A percentile compares a stretch with the other conserved stretches of the same genome.
Conservation (phyloP, 1,140 invertebrate species). For the Pygmarrhopalites habei region DNA sequence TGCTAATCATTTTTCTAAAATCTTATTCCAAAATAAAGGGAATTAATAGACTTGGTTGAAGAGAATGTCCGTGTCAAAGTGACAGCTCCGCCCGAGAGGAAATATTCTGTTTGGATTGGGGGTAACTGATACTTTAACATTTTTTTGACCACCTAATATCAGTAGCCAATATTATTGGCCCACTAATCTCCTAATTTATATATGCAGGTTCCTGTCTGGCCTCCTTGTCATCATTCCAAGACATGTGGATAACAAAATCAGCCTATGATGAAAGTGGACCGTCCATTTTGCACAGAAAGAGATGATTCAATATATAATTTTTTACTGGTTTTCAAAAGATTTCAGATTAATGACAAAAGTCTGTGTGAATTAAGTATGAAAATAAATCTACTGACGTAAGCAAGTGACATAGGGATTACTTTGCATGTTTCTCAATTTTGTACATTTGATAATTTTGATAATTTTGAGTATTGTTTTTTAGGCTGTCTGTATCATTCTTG, state of each 20-base stretch:
- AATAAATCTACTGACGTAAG: no score
- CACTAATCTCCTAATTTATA: not conserved
- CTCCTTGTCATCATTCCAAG: conserved; percentile 51
- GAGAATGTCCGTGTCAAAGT: conserved; percentile 54
- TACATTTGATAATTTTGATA: no score
- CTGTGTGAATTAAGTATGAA: no score
- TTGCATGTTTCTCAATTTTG: no score
- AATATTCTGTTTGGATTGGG: conserved; percentile 55
- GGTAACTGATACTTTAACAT: conserved; percentile 47
- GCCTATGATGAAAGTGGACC: conserved; percentile 73
- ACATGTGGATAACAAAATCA: conserved; percentile 50
- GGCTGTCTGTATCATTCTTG: no score
- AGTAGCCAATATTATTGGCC: no score
- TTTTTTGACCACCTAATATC: no score
- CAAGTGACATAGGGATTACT: no score
- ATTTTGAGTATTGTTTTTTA: no score
- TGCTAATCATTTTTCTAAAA: no score
- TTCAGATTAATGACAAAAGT: no score
- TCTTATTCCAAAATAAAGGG: conserved; percentile 51
- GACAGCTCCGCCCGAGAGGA: conserved; percentile 55
- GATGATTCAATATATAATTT: not conserved
- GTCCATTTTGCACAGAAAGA: conserved; percentile 44
- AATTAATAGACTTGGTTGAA: conserved; percentile 50
- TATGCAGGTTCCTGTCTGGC: conserved; percentile 48
- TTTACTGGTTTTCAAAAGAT: not conserved